phyloP scores from a whole-genome alignment of 2,797 vertebrate genomes.

The Salmo trutta region DNA sequence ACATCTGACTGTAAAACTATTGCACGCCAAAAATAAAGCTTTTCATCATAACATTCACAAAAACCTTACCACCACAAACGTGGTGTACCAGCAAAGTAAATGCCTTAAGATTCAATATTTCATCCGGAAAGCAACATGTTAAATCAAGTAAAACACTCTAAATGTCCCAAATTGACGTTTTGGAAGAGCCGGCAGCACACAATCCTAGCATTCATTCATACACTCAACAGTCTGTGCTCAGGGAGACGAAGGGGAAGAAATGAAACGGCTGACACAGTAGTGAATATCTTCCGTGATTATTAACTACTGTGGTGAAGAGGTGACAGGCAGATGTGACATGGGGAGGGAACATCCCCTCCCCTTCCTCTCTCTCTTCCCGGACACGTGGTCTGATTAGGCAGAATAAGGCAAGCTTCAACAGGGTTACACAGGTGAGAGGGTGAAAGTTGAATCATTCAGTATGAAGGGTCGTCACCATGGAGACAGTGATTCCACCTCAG shows the following conservation, averaged over 20 bases:
- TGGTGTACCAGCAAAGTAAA: constrained; percentile 55
- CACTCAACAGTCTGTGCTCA: background rate
- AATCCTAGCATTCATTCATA: background rate
- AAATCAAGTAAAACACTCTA: constrained; percentile 34
- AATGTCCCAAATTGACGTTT: background rate
- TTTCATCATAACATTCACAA: constrained; percentile 64
- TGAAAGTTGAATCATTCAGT: constrained; percentile 23
- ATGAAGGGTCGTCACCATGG: background rate
- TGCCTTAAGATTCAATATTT: constrained; percentile 40
- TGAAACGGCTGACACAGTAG: constrained; percentile 24
- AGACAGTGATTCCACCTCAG: background rate
- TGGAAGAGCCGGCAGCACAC: background rate
- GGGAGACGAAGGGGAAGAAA: background rate
- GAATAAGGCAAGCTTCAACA: constrained; percentile 24
- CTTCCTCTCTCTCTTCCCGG: background rate
- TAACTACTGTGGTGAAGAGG: constrained; percentile 27
- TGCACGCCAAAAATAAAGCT: constrained; percentile 73
- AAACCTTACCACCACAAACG: constrained; percentile 44
- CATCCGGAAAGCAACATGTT: constrained; percentile 39
- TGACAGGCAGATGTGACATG: constrained; percentile 43
- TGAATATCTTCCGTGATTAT: constrained; percentile 32
- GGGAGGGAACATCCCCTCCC: constrained; percentile 14
- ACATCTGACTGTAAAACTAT: constrained; percentile 67
- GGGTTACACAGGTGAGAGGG: constrained; percentile 10
- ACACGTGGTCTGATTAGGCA: constrained; percentile 9